phyloP scores from a whole-genome alignment of 2,113 vertebrate genomes.

The Pollimyrus isidori region DNA sequence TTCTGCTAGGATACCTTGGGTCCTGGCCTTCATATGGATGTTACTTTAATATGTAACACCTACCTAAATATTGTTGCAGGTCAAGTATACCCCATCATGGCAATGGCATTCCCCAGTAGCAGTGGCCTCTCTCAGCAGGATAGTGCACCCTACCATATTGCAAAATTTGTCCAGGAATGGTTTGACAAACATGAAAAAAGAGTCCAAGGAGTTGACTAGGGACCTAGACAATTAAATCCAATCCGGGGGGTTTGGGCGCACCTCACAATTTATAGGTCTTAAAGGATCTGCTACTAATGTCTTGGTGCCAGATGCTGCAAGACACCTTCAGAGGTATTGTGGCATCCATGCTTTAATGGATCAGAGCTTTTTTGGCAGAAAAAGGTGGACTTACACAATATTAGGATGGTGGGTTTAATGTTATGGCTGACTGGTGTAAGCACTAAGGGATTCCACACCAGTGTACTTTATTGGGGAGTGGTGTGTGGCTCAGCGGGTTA shows the following conservation, averaged over 20 bases:
- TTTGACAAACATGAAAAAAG: background rate
- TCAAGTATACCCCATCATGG: background rate
- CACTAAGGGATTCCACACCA: background rate
- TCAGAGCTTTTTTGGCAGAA: background rate
- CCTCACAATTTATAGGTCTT: background rate
- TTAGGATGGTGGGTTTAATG: background rate
- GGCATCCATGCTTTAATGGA: background rate
- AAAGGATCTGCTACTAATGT: background rate
- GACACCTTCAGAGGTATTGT: background rate
- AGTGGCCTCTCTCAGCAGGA: background rate
- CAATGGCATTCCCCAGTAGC: background rate
- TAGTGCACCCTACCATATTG: background rate
- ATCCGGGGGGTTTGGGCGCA: background rate
- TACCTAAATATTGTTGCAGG: background rate
- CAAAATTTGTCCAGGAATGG: background rate
- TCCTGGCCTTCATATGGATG: background rate
- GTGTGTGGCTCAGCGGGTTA: background rate
- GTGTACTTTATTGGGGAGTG: background rate
- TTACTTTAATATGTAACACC: background rate
- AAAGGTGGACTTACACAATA: background rate
- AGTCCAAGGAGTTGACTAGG: background rate
- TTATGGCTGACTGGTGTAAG: background rate
- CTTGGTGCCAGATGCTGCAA: background rate
- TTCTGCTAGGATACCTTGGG: background rate
- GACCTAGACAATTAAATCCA: background rate